Percentiles rank a stretch among this genome's conserved stretches.
Evolutionary conservation across 92 coral and sea anemone genomes (phyloP).

Genomic region (Parazoanthus atlanticus): DNA sequence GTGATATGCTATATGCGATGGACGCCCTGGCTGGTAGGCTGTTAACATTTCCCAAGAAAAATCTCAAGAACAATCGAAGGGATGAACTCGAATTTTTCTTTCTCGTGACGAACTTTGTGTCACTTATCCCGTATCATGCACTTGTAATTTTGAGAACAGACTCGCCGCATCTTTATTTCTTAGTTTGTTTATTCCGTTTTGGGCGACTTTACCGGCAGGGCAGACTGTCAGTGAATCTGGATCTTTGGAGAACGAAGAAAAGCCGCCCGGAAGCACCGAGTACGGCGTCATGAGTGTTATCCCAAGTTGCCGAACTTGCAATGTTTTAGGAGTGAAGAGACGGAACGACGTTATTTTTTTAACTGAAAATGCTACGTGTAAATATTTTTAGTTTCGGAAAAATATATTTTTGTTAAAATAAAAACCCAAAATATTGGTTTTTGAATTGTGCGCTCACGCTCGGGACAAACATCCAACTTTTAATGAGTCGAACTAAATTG

Average conservation of each 20-base stretch:
- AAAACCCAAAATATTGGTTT: too few species aligned
- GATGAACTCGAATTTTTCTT: constrained; percentile 12
- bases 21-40: constrained; percentile 56
- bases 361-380: too few species aligned
- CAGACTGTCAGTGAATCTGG: constrained; percentile 14
- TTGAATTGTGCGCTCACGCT: too few species aligned
- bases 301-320: not conserved
- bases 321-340: not conserved
- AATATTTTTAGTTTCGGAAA: too few species aligned
- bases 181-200: constrained; percentile 48
- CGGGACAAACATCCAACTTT: too few species aligned
- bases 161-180: constrained; percentile 45
- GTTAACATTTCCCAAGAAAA: not conserved
- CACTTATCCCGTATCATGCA: constrained; percentile 58
- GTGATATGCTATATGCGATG: constrained; percentile 52
- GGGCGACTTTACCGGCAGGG: constrained; percentile 47
- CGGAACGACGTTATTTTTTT: too few species aligned
- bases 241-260: constrained; percentile 5
- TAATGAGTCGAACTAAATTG: too few species aligned
- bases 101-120: constrained; percentile 20
- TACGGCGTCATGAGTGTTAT: not conserved
- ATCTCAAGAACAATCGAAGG: not conserved
- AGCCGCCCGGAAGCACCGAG: not conserved
- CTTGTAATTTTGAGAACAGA: constrained; percentile 46
- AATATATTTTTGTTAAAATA: too few species aligned